Percentiles rank a stretch among this genome's conserved stretches.
These are phyloP conservation scores for Crotalus viridis DNA, from an alignment of 2,113 vertebrate species.

Conservation along the genomic window DNA sequence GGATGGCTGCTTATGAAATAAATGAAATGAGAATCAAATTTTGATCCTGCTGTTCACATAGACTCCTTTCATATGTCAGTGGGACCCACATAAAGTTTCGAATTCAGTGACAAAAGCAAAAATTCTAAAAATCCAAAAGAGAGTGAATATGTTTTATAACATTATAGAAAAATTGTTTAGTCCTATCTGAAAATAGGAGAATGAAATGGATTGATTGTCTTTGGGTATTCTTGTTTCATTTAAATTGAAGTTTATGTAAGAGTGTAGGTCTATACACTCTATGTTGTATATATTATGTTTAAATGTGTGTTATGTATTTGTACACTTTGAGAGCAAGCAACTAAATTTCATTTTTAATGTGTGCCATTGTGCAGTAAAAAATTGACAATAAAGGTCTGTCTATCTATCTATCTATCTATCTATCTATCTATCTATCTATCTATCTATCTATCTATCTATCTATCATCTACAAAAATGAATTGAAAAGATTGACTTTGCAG, in stretches of 20 bases:
- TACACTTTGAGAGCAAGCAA: too few species aligned
- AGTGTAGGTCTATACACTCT: too few species aligned
- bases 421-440: too few species aligned
- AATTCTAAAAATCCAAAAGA: not conserved
- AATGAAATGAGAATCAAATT: not conserved
- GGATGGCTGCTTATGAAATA: not conserved
- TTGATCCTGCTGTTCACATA: not conserved
- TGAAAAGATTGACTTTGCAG: not conserved
- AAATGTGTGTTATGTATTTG: too few species aligned
- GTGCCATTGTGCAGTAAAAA: too few species aligned
- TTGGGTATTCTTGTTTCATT: rapidly evolving
- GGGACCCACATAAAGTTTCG: not conserved
- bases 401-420: too few species aligned
- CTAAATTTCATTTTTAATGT: too few species aligned
- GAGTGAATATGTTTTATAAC: not conserved
- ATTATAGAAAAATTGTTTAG: not conserved
- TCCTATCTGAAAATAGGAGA: not conserved
- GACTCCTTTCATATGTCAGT: not conserved
- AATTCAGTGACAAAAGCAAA: not conserved
- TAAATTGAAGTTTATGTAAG: not conserved
- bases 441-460: too few species aligned
- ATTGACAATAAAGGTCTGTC: too few species aligned
- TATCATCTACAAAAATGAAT: not conserved
- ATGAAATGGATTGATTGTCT: not conserved
- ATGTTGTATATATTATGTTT: too few species aligned